Evolutionary conservation across 2,113 vertebrate species (phyloP), one percentile per base, ranked within the genome.

Genomic region (Podarcis muralis): DNA sequence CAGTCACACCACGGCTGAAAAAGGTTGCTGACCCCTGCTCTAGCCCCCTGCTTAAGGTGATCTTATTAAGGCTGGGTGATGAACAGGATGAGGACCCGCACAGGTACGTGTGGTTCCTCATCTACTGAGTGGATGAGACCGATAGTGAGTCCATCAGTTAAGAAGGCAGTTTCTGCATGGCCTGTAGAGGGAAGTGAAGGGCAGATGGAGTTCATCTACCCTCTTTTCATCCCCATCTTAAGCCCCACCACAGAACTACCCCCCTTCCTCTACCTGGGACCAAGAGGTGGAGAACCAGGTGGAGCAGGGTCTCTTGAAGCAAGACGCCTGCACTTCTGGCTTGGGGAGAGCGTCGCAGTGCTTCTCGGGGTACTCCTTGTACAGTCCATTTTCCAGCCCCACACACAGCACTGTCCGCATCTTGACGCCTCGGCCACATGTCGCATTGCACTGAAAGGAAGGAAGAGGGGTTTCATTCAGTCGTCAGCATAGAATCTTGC

Each of bases 281-380:
- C 98, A 98, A 87, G 98, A 97, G 3, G 97, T 98, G 68, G 94
- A 98, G 95, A 98, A 98, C 97, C 98, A 98, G 0, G 96, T 97
- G 27, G 97, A 97, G 48, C 97, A 98, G 0, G 97, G 97, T 85
- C 97, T 97, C 95, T 97, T 97, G 90, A 98, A 98, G 81, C 97
- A 98, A 53, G 96, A 90, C 2, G 95, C 96, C 76, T 92, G 96
- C 11, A 92, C 94, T 89, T 97, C 96, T 0, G 97, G 98, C 90
- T 94, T 97, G 11, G 86, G 93, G 23, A 81, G 76, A 13, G 71
- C 90, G 7, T 96, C 90, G 37, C 97, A 98, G 86, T 1, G 95
- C 77, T 91, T 87, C 76, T 97, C 96, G 0, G 96, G 96, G 87
- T 97, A 98, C 89, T 98, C 97, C 92, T 94, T 96, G 90, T 97